phyloP scores from a whole-genome alignment of 1,140 invertebrate genomes.

The Drosophila biarmipes region DNA sequence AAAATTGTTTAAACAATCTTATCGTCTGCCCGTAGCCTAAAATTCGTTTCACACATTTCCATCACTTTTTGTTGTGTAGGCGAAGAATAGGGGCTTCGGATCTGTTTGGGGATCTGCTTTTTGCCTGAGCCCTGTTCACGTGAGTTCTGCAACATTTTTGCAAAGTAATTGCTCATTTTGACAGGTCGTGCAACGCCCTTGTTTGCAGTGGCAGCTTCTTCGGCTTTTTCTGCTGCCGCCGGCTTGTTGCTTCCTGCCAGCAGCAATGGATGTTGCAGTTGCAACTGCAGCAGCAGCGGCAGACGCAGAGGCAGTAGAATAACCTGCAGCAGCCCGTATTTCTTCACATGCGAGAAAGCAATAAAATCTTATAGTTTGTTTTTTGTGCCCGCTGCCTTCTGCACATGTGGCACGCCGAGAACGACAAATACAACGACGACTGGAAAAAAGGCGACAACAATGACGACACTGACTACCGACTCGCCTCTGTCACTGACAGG shows the following conservation, averaged over 20 bases:
- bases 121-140: constrained; percentile 51
- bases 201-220: constrained; percentile 58
- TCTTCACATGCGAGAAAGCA: constrained; percentile 75
- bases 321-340: constrained; percentile 54
- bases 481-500: constrained; percentile 69
- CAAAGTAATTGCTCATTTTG: constrained; percentile 83
- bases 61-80: background rate
- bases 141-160: constrained; percentile 80
- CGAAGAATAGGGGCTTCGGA: constrained; percentile 25
- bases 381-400: constrained; percentile 55
- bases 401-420: constrained; percentile 69
- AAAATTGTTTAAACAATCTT: no score
- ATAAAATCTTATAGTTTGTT: constrained; percentile 79
- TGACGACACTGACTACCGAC: constrained; percentile 77
- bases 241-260: constrained; percentile 75
- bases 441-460: constrained; percentile 72
- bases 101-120: constrained; percentile 32
- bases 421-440: constrained; percentile 32
- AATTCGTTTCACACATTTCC: no score
- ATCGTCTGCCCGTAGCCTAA: no score
- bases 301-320: constrained; percentile 24
- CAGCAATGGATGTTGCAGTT: constrained; percentile 33
- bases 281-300: constrained; percentile 29
- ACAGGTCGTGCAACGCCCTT: constrained; percentile 79
- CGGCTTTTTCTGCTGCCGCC: constrained; percentile 22